Evolutionary conservation across 1,140 invertebrate genomes (phyloP), one percentile per base, ranked within the genome.

Genomic region (Drosophila nigromelanica): DNA sequence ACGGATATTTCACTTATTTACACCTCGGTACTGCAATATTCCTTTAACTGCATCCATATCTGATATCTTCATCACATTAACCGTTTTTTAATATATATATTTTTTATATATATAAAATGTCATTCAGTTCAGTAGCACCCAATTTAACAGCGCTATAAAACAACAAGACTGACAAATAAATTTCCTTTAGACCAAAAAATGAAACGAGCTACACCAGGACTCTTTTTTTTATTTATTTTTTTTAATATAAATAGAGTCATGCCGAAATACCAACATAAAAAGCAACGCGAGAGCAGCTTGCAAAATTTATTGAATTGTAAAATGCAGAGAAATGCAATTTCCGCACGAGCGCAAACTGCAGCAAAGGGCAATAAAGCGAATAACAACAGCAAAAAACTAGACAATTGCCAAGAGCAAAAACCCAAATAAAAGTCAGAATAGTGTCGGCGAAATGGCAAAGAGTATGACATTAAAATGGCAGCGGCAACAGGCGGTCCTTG

Each of bases 281-380:
- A 60, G 40, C 55, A 48, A 33, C 18, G 30, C 52, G 52, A 33
- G 52, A 51, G 68, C 78, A 75, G 76, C 51, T 37, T 50, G 40
- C 47, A 12, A 66, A 87, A 86, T 87, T 82, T 86, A 86, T 86
- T 86, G 82, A 86, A 86, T 82, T 86, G 72, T 78, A 76, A 86
- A 86, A 76, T 87, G 67, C 83, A 76, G 83, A 89, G 82, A 86
- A 86, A 86, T 86, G 82, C 82, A 86, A 86, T 87, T 86, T 87
- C 82, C 78, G 75, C 67, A 67, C 60, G 70, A 76, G 61, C 73
- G 43, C 27, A 54, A 86, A 77, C 64, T 67, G 67, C 80, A 61
- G 60, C 60, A 35, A 21, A 18, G 33, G 8, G 51, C 63, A 67
- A 73, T 73, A 73, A 73, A 73, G 52, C 15, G 61, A 39, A 54